phyloP scores from a whole-genome alignment of 1,140 invertebrate genomes.

The Ctenoplectra terminalis region DNA sequence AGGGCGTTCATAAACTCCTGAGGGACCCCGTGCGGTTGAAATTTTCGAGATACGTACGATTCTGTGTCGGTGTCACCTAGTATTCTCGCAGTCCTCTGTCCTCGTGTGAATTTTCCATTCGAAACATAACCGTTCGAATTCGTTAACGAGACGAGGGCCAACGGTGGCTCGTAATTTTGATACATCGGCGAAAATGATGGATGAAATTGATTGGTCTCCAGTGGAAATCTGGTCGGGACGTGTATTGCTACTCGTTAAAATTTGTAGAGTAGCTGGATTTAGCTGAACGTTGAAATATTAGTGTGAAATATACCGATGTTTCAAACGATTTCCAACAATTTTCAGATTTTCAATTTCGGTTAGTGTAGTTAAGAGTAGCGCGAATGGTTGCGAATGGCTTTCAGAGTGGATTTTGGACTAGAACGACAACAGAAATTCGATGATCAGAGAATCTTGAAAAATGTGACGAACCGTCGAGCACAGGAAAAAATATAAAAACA shows the following conservation, averaged over 20 bases:
- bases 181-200: not conserved
- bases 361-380: too few species aligned
- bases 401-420: too few species aligned
- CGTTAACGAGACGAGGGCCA: not conserved
- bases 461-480: too few species aligned
- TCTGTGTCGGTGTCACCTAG: not conserved
- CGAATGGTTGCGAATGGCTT: too few species aligned
- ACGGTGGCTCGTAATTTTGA: not conserved
- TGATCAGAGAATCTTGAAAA: too few species aligned
- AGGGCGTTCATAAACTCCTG: not conserved
- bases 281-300: not conserved
- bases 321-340: too few species aligned
- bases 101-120: not conserved
- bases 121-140: not conserved
- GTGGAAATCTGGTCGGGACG: not conserved
- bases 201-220: not conserved
- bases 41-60: conserved; percentile 1
- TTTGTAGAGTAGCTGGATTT: not conserved
- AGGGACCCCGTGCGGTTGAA: not conserved
- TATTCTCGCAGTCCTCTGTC: too few species aligned
- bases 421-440: too few species aligned
- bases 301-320: not conserved
- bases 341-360: not conserved
- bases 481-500: too few species aligned
- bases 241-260: not conserved